phyloP scores from a whole-genome alignment of 2,113 vertebrate species.

The Odontesthes bonariensis region DNA sequence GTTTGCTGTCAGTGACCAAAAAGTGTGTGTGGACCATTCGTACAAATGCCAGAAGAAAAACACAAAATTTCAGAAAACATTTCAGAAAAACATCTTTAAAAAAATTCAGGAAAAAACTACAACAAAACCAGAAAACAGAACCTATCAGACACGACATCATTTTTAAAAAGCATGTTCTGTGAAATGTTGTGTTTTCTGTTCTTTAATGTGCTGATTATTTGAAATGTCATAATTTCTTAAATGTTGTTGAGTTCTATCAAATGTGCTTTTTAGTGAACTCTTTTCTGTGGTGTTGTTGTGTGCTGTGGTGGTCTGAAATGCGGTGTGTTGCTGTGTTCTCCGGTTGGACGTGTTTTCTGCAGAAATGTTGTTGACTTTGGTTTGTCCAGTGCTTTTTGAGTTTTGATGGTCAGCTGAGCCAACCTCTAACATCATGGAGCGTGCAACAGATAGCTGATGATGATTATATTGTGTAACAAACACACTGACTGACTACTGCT shows the following conservation, averaged over 20 bases:
- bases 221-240: background rate
- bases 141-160: background rate
- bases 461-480: conserved; percentile 41
- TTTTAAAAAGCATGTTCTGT: no score
- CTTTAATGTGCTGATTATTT: background rate
- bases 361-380: background rate
- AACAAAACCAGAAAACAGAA: no score
- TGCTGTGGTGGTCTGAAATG: background rate
- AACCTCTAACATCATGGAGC: conserved; percentile 10
- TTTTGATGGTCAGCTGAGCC: conserved; percentile 11
- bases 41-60: background rate
- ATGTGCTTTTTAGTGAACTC: background rate
- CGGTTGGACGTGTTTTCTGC: background rate
- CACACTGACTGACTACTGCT: conserved; percentile 15
- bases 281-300: background rate
- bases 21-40: background rate
- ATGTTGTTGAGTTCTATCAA: background rate
- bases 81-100: background rate
- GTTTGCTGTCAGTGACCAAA: background rate
- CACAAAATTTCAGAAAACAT: background rate
- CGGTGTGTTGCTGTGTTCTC: no score
- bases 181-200: background rate
- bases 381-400: background rate
- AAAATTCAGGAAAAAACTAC: no score
- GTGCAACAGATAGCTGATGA: conserved; percentile 6